Evolutionary conservation across 2,113 vertebrate genomes (phyloP).

Genomic region (Eublepharis macularius): DNA sequence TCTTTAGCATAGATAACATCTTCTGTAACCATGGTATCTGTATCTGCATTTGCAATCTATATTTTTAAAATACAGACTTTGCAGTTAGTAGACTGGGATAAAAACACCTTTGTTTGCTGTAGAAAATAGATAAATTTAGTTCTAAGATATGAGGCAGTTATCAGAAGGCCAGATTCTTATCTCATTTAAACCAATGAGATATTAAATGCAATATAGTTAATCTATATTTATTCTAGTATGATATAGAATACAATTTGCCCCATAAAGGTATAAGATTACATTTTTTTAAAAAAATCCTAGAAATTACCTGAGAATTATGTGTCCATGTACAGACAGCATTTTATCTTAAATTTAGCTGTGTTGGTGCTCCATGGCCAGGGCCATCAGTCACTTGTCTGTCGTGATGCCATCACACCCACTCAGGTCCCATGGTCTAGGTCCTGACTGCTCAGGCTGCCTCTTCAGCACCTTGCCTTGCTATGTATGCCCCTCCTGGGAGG

Average conservation of each 20-base stretch:
- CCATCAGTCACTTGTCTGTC: too few species aligned
- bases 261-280: too few species aligned
- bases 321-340: too few species aligned
- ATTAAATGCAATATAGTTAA: not conserved
- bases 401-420: too few species aligned
- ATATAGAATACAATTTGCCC: not conserved
- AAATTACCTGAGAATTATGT: too few species aligned
- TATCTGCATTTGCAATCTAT: not conserved
- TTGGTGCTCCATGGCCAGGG: too few species aligned
- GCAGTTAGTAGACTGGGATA: not conserved
- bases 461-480: too few species aligned
- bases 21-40: slow-evolving; percentile 49
- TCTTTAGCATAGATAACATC: not conserved
- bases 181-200: not conserved
- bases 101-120: not conserved
- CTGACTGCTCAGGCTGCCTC: too few species aligned
- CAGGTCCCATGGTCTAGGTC: too few species aligned
- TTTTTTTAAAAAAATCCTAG: too few species aligned
- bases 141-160: not conserved
- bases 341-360: too few species aligned
- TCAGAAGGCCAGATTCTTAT: not conserved
- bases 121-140: not conserved
- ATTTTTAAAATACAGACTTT: slow-evolving; percentile 19
- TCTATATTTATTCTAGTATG: not conserved
- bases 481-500: too few species aligned